Evolutionary conservation across 2,888 invertebrate genomes (phyloP).

Genomic region (Anoncus sp.): DNA sequence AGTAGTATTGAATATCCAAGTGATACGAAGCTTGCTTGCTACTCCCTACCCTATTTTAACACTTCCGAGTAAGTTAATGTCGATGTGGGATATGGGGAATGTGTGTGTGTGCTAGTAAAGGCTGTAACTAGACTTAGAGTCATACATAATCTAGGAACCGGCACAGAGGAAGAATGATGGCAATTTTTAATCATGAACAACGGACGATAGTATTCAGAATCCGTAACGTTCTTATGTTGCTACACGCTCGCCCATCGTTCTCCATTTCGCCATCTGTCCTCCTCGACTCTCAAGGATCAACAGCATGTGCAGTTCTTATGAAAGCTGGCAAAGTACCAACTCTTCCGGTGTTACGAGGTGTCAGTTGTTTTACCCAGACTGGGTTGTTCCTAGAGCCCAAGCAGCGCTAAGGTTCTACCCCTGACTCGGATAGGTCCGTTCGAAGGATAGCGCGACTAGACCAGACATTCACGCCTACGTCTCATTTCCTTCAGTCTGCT

Average conservation of each 20-base stretch:
- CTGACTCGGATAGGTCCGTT: constrained; percentile 67
- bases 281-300: constrained; percentile 66
- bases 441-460: constrained; percentile 19
- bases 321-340: constrained; percentile 80
- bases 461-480: constrained; percentile 19
- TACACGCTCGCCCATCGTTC: constrained; percentile 26
- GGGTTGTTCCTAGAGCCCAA: constrained; percentile 44
- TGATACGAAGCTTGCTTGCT: constrained; percentile 62
- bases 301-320: constrained; percentile 80
- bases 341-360: constrained; percentile 79
- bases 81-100: constrained; percentile 7
- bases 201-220: constrained; percentile 34
- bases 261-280: constrained; percentile 6
- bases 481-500: constrained; percentile 41
- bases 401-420: constrained; percentile 45
- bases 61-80: constrained; percentile 27
- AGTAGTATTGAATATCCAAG: constrained; percentile 76
- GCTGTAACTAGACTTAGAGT: neutral
- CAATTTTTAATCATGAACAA: constrained; percentile 39
- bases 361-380: constrained; percentile 76
- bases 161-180: constrained; percentile 23
- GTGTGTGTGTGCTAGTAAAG: constrained; percentile 48
- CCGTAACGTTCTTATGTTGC: constrained; percentile 6
- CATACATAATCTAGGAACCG: constrained; percentile 27
- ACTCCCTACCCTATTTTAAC: constrained; percentile 25